Evolutionary conservation across 2,113 vertebrate species (phyloP), one percentile per base, ranked within the genome.

Genomic region (Donacobius atricapilla): DNA sequence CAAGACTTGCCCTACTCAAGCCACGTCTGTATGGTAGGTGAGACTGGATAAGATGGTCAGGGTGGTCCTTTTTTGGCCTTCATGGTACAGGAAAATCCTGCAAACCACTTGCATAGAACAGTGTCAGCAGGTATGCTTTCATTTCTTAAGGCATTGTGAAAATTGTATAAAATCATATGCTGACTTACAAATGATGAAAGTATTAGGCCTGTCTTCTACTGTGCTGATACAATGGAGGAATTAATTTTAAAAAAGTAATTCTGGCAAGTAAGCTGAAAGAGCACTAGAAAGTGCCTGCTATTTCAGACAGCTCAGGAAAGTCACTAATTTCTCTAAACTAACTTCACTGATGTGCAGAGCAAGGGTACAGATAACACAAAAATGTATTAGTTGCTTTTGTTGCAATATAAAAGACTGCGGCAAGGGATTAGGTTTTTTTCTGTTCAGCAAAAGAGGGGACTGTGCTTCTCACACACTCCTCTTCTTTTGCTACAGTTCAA

Each of bases 401-500:
- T 92, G 72, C 50, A 60, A 33, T 82, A 95, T 86, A 89, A 96
- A 94, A 72, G 91, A 47, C 73, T 47, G 72, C 2, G 7, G 92
- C 40, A 78, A 95, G 87, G 95, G 90, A 97, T 96, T 94, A 88
- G 27, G 20, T 24, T 66, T 94, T 56, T 96, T 97, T 91, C 89
- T 92, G 42, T 87, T 95, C 93, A 77, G 91, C 73, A 78, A 94
- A 92, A 92, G 65, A 93, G 71, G 33, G 37, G 44, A 40, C 64
- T 58, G 81, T 68, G 64, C 84, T 91, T 71, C 87, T 85, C 5
- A 21, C 22, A 64, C 42, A 28, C 61, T 88, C 69, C 60, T 64
- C 80, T 83, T 89, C 69, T 87, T 96, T 89, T 81, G 56, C 84
- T 95, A 6, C 89, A 96, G 81, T 95, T 96, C 40, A 86, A 93